phyloP scores from a whole-genome alignment of 2,888 invertebrate genomes.

The Chrysomela aeneicollis region DNA sequence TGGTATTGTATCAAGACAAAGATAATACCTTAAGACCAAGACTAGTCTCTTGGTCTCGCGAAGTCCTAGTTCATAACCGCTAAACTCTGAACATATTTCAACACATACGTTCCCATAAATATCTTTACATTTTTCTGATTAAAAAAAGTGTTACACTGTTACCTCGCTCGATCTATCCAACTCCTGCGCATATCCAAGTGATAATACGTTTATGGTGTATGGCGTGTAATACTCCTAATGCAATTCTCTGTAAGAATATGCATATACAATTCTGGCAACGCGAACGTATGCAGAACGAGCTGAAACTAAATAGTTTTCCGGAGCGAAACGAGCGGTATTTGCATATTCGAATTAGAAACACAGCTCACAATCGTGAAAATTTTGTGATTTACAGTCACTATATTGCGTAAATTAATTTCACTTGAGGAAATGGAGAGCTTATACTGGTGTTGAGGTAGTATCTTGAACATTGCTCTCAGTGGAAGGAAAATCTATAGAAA shows the following conservation, averaged over 20 bases:
- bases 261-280: neutral
- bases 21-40: too few relatives aligned
- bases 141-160: too few relatives aligned
- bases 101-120: too few relatives aligned
- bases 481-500: neutral
- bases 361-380: constrained; percentile 25
- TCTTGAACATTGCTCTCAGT: neutral
- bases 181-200: neutral
- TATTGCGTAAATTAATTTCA: constrained; percentile 28
- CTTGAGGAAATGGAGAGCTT: neutral
- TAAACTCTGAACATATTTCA: too few relatives aligned
- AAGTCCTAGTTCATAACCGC: too few relatives aligned
- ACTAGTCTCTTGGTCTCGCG: too few relatives aligned
- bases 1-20: too few relatives aligned
- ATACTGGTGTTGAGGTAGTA: neutral
- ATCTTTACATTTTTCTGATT: too few relatives aligned
- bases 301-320: constrained; percentile 33
- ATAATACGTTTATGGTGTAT: neutral
- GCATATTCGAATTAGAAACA: constrained; percentile 37
- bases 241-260: constrained; percentile 21
- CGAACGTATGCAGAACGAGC: constrained; percentile 30
- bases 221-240: constrained; percentile 31
- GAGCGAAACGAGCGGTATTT: constrained; percentile 28
- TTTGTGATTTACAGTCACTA: constrained; percentile 29
- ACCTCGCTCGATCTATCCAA: neutral